These are phyloP conservation scores for Cephus cinctus DNA, from an alignment of 1,140 invertebrate genomes.

Conservation along the genomic window DNA sequence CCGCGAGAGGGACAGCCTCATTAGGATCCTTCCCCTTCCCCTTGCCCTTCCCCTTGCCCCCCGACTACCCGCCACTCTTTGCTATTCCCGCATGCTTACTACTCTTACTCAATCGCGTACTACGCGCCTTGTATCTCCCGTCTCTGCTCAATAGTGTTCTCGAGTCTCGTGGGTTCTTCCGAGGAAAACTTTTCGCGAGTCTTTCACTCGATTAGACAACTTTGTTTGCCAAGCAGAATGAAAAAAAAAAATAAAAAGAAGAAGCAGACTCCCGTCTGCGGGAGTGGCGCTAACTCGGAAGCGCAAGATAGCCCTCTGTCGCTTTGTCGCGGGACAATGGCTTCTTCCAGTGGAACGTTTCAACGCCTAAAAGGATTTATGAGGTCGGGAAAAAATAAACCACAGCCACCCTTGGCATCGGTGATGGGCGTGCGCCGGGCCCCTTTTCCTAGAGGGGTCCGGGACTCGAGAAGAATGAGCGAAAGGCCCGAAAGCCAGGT, in stretches of 20 bases:
- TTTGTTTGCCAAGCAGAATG: too few species aligned
- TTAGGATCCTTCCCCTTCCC: constrained; percentile 32
- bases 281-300: too few species aligned
- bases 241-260: too few species aligned
- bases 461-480: constrained; percentile 13
- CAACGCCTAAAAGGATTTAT: constrained; percentile 41
- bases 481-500: constrained; percentile 24
- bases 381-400: constrained; percentile 32
- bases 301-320: too few species aligned
- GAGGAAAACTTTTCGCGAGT: too few species aligned
- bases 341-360: constrained; percentile 24
- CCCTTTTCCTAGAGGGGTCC: too few species aligned
- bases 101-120: constrained; percentile 4
- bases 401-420: constrained; percentile 45
- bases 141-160: not conserved
- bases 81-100: too few species aligned
- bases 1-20: constrained; percentile 27
- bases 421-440: constrained; percentile 33
- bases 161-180: too few species aligned
- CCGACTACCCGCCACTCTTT: constrained; percentile 1
- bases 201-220: too few species aligned
- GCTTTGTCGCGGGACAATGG: too few species aligned
- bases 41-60: constrained; percentile 3
- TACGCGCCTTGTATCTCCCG: not conserved
- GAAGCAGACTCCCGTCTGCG: too few species aligned